Conservation (phyloP, 2,113 vertebrate species). For the Percopsis transmontana region DNA sequence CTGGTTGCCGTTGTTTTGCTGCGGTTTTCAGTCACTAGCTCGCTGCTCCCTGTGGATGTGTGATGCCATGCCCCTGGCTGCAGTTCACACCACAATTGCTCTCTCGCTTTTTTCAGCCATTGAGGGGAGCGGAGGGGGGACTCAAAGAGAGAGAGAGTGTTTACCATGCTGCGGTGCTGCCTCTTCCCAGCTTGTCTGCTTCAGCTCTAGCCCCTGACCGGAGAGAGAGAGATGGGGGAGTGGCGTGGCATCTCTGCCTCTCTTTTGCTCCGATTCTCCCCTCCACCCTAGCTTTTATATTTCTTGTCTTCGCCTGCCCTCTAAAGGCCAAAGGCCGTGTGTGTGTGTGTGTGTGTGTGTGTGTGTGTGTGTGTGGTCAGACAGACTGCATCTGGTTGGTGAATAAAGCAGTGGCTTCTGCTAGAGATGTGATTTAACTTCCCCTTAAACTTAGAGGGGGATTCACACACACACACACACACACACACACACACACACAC, state of each 20-base stretch:
- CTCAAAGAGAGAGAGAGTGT: constrained; percentile 48
- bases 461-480: constrained; percentile 39
- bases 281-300: constrained; percentile 74
- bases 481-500: constrained; percentile 21
- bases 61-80: constrained; percentile 70
- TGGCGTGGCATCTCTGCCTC: constrained; percentile 11
- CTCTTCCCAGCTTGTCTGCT: constrained; percentile 70
- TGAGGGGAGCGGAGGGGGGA: constrained; percentile 2
- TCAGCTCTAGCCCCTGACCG: constrained; percentile 63
- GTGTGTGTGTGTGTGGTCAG: constrained; percentile 23
- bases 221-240: constrained; percentile 30
- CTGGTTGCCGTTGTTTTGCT: constrained; percentile 56
- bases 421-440: constrained; percentile 59
- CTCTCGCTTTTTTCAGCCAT: constrained; percentile 62
- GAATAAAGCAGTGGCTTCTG: constrained; percentile 56
- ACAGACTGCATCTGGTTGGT: constrained; percentile 57
- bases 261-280: constrained; percentile 58
- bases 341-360: constrained; percentile 2
- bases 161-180: constrained; percentile 71
- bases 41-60: constrained; percentile 63
- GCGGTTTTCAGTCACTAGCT: constrained; percentile 65
- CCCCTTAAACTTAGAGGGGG: constrained; percentile 37
- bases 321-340: constrained; percentile 88
- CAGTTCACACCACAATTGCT: constrained; percentile 70
- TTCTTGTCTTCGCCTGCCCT: constrained; percentile 97